phyloP scores from a whole-genome alignment of 2,888 invertebrate genomes.

The Tenthredo mesomela region DNA sequence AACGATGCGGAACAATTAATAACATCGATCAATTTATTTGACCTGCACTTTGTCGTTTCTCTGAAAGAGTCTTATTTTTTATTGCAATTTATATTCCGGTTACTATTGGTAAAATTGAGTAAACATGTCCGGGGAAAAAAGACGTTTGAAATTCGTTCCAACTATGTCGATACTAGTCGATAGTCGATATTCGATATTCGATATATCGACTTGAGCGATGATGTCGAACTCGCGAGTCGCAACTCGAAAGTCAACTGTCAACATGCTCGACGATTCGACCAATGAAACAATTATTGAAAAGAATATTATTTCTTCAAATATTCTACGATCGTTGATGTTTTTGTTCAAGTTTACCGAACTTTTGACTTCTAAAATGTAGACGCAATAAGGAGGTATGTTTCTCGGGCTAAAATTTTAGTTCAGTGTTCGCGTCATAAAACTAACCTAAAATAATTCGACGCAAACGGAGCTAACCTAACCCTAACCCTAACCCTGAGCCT shows the following conservation, averaged over 20 bases:
- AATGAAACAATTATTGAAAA: not conserved
- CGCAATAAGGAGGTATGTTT: not conserved
- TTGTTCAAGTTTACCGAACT: not conserved
- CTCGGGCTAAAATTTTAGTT: not conserved
- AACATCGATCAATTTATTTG: not conserved
- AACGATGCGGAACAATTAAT: not conserved
- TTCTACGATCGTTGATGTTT: not conserved
- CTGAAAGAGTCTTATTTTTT: not conserved
- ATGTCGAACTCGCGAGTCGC: not conserved
- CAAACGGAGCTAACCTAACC: not conserved
- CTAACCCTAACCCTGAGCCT: not conserved
- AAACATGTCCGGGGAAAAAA: not conserved
- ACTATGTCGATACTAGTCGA: not conserved
- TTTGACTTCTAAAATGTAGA: not conserved
- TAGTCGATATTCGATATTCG: not conserved
- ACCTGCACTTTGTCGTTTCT: not conserved
- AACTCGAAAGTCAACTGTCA: not conserved
- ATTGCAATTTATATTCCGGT: not conserved
- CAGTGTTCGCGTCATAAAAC: not conserved
- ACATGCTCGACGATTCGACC: not conserved
- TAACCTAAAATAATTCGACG: not conserved
- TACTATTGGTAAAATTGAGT: not conserved
- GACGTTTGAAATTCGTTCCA: not conserved
- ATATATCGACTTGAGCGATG: not conserved
- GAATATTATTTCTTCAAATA: not conserved